Percentiles rank a stretch among this genome's conserved stretches.
phyloP scores from a whole-genome alignment of 2,797 vertebrate species.

The Rhinoraja longicauda region DNA sequence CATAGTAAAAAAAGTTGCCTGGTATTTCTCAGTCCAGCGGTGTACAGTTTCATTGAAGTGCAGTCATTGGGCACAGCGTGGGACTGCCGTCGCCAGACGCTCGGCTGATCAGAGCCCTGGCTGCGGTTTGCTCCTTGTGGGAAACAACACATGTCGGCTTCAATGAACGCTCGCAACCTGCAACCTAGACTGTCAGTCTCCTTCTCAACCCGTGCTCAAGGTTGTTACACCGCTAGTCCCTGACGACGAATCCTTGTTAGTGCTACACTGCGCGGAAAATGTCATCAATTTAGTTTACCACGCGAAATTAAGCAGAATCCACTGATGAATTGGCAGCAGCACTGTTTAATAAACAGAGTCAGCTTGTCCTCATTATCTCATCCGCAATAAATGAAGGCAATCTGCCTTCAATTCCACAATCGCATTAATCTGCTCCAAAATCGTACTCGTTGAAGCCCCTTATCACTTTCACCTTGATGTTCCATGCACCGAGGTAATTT shows the following conservation, averaged over 20 bases:
- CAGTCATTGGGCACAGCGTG: background rate
- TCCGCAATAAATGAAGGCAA: background rate
- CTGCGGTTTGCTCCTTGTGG: background rate
- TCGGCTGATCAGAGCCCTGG: background rate
- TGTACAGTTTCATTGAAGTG: background rate
- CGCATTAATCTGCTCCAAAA: constrained; percentile 7
- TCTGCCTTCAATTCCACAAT: background rate
- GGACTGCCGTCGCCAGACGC: background rate
- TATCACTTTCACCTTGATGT: background rate
- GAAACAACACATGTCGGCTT: background rate
- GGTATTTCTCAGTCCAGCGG: background rate
- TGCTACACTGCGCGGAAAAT: background rate
- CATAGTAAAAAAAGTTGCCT: background rate
- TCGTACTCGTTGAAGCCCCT: background rate
- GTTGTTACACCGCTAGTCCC: background rate
- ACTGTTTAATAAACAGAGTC: constrained; percentile 27
- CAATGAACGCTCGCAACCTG: background rate
- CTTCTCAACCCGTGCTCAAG: background rate
- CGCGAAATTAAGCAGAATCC: constrained; percentile 4
- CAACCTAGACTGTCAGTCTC: no score
- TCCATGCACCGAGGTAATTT: background rate
- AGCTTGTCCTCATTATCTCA: constrained; percentile 23
- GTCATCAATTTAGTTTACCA: constrained; percentile 11
- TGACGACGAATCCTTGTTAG: background rate
- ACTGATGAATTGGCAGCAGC: background rate